Evolutionary conservation across 2,113 vertebrate genomes (phyloP).

Genomic region (Copsychus sechellarum): DNA sequence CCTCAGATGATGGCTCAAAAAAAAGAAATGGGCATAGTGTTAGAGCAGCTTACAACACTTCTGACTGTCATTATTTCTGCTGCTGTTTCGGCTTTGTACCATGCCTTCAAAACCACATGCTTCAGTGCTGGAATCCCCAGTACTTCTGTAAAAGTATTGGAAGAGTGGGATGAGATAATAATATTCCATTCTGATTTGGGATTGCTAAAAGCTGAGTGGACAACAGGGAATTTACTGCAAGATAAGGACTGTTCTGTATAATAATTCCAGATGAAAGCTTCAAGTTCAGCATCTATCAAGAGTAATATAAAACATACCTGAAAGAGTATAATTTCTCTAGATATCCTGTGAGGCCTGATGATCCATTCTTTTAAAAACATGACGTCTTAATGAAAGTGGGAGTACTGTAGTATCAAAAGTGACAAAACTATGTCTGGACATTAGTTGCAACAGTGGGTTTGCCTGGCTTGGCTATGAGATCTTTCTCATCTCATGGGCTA

Average conservation of each 20-base stretch:
- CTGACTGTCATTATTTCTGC: background rate
- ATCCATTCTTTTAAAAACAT: background rate
- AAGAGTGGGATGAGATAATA: background rate
- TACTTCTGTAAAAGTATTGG: background rate
- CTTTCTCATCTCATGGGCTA: background rate
- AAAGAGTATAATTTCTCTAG: background rate
- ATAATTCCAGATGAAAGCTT: background rate
- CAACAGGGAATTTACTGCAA: background rate
- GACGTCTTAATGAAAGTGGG: background rate
- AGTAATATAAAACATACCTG: background rate
- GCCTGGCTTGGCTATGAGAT: background rate
- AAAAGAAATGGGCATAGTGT: background rate
- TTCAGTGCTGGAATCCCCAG: background rate
- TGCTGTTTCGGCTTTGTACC: background rate
- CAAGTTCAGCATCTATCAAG: background rate
- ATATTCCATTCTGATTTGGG: background rate
- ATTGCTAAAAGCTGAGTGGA: background rate
- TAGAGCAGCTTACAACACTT: background rate
- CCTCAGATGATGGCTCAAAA: background rate
- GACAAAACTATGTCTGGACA: background rate
- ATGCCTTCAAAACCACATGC: background rate
- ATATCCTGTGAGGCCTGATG: background rate
- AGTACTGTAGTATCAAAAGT: background rate
- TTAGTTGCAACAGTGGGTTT: background rate
- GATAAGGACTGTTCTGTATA: background rate